These are phyloP conservation scores for Clusia tigrina DNA, from an alignment of 2,888 invertebrate species.

Conservation along the genomic window DNA sequence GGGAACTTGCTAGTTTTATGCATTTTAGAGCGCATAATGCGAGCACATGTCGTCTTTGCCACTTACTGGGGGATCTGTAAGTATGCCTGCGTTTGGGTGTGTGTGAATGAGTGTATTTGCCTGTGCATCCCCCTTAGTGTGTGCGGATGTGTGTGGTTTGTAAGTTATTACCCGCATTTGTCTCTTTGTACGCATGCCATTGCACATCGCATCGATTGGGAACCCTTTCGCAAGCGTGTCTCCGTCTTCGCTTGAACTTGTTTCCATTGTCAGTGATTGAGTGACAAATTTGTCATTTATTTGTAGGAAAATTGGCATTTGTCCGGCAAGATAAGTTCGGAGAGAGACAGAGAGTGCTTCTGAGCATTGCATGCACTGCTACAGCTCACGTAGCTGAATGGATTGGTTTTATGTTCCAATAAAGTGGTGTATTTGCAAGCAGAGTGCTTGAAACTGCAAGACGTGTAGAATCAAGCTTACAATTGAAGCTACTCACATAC, in stretches of 20 bases:
- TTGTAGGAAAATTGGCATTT: constrained; percentile 10
- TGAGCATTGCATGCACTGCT: too few species aligned
- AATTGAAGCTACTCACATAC: too few species aligned
- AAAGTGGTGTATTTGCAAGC: too few species aligned
- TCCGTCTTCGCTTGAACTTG: background rate
- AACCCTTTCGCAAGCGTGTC: background rate
- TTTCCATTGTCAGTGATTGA: background rate
- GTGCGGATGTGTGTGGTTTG: constrained; percentile 9
- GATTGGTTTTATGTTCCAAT: too few species aligned
- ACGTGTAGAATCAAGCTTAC: too few species aligned
- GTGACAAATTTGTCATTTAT: background rate
- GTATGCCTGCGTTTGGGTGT: background rate
- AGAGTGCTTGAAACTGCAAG: too few species aligned
- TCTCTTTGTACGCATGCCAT: constrained; percentile 8
- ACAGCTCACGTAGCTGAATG: too few species aligned
- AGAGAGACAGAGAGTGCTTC: too few species aligned
- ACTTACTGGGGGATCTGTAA: background rate
- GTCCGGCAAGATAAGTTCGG: too few species aligned
- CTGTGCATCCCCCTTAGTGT: background rate
- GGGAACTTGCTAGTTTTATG: too few species aligned
- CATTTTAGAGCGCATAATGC: too few species aligned
- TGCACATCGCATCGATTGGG: constrained; percentile 5
- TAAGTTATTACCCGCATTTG: constrained; percentile 9
- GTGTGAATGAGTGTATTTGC: background rate
- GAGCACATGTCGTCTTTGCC: background rate